Percentiles rank a stretch among this genome's conserved stretches.
These are phyloP conservation scores for Polyploca ridens DNA, from an alignment of 2,888 invertebrate species.

Conservation along the genomic window DNA sequence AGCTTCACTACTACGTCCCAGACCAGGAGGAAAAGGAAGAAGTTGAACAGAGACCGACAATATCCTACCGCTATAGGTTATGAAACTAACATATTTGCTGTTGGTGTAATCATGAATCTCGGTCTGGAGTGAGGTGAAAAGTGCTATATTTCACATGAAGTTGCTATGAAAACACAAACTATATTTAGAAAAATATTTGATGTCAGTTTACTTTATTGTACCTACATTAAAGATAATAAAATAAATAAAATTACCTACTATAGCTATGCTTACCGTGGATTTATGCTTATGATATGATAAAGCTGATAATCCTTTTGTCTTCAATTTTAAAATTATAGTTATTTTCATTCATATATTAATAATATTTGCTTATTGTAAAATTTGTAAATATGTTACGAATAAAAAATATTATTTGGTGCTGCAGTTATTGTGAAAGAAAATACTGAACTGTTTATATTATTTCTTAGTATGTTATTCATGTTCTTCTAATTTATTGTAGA, in stretches of 20 bases:
- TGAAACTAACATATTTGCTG: slow-evolving; percentile 36
- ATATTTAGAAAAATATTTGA: not conserved
- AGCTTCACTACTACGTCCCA: slow-evolving; percentile 75
- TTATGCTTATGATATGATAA: not conserved
- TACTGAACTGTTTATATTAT: not conserved
- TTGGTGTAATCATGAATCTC: not conserved
- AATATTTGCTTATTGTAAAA: not conserved
- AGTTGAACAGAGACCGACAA: slow-evolving; percentile 40
- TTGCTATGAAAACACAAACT: not conserved
- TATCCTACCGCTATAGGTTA: slow-evolving; percentile 45
- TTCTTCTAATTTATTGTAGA: not conserved
- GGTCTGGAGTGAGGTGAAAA: slow-evolving; percentile 21
- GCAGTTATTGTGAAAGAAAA: not conserved
- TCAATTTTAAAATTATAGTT: too few species aligned
- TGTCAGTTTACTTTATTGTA: too few species aligned
- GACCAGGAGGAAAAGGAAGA: slow-evolving; percentile 59
- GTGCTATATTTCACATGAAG: slow-evolving; percentile 15
- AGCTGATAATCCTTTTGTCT: not conserved
- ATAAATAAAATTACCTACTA: too few species aligned
- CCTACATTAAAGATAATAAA: too few species aligned
- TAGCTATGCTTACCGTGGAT: too few species aligned
- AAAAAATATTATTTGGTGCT: not conserved
- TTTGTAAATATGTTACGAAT: not conserved
- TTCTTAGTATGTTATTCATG: not conserved
- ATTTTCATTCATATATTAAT: too few species aligned